phyloP scores from a whole-genome alignment of 2,888 invertebrate species.

The Oegoconia quadripuncta region DNA sequence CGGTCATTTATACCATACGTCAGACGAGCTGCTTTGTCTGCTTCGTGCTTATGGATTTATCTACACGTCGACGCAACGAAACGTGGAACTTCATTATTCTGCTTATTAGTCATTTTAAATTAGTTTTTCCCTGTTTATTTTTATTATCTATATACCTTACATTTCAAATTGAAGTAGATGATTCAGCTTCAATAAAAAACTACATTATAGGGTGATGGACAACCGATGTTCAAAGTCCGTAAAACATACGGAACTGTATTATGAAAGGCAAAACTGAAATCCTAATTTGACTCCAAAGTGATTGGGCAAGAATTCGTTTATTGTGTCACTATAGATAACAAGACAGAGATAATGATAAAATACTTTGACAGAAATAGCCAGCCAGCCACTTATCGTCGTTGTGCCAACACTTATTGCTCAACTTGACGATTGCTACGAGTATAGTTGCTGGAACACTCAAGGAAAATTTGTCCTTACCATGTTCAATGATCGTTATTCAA shows the following conservation, averaged over 20 bases:
- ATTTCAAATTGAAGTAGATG: too few species aligned
- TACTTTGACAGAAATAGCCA: slow-evolving; percentile 25
- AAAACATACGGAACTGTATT: too few species aligned
- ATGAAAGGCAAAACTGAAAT: neutral
- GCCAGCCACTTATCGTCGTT: slow-evolving; percentile 20
- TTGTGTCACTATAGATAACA: slow-evolving; percentile 24
- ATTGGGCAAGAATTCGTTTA: slow-evolving; percentile 7
- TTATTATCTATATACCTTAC: too few species aligned
- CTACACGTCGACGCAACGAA: slow-evolving; percentile 17
- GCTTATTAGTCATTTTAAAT: neutral
- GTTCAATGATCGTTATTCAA: slow-evolving; percentile 13
- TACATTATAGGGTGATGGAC: too few species aligned
- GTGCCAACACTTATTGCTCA: slow-evolving; percentile 10
- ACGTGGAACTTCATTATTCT: slow-evolving; percentile 37
- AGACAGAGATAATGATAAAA: slow-evolving; percentile 24
- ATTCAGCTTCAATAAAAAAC: too few species aligned
- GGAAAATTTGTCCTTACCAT: slow-evolving; percentile 17
- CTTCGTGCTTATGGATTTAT: slow-evolving; percentile 38
- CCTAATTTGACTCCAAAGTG: slow-evolving; percentile 2
- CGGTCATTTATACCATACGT: slow-evolving; percentile 71
- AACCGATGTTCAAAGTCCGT: too few species aligned
- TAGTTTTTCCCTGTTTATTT: neutral
- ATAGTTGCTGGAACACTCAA: slow-evolving; percentile 16
- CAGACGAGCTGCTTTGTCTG: slow-evolving; percentile 64
- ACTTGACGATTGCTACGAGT: slow-evolving; percentile 17